These are phyloP conservation scores for Drosophila neoperkinsi DNA, from an alignment of 2,888 invertebrate species.

Conservation along the genomic window DNA sequence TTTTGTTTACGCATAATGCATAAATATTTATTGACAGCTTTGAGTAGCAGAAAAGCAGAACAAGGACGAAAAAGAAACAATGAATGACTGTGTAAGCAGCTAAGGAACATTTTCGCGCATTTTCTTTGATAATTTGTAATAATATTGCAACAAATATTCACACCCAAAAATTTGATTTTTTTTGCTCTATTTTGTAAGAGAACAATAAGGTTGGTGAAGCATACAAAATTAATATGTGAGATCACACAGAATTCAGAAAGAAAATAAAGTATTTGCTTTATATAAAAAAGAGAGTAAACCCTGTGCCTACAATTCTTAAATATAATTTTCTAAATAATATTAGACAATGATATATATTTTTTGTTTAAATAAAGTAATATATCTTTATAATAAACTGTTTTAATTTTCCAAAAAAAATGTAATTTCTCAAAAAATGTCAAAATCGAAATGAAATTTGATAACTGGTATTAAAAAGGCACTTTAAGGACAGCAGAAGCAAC, in stretches of 20 bases:
- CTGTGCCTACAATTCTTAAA: background rate
- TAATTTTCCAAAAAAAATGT: no score
- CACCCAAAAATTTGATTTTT: slow-evolving; percentile 2
- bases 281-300: background rate
- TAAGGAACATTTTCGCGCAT: slow-evolving; percentile 40
- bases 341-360: background rate
- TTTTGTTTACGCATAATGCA: slow-evolving; percentile 63
- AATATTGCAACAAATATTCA: background rate
- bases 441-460: background rate
- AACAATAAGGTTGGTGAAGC: slow-evolving; percentile 1
- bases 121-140: slow-evolving; percentile 10
- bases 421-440: no score
- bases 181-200: background rate
- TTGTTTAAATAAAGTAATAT: background rate
- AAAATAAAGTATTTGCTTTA: background rate
- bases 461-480: background rate
- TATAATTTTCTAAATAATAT: background rate
- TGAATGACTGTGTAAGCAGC: slow-evolving; percentile 1
- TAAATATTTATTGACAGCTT: slow-evolving; percentile 77
- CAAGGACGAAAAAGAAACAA: slow-evolving; percentile 15
- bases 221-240: background rate
- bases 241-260: background rate
- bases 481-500: background rate
- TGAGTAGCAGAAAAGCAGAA: slow-evolving; percentile 1
- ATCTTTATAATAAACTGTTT: no score